These are phyloP conservation scores for Gephyroberyx darwinii DNA, from an alignment of 2,797 vertebrate genomes.

Conservation along the genomic window DNA sequence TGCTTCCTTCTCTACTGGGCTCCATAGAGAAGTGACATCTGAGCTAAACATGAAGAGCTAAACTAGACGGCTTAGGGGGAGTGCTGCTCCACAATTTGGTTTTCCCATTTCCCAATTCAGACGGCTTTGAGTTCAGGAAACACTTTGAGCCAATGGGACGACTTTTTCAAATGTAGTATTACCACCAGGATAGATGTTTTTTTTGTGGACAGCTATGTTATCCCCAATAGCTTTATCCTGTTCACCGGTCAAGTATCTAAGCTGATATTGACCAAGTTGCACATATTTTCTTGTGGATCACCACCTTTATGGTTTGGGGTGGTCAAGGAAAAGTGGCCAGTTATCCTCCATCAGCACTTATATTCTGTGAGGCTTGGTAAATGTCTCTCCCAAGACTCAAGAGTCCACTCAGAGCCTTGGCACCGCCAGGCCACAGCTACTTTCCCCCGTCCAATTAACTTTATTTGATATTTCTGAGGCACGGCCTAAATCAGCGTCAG, in stretches of 20 bases:
- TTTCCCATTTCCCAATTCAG: background rate
- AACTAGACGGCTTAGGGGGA: background rate
- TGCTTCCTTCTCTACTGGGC: background rate
- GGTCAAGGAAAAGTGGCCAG: constrained; percentile 61
- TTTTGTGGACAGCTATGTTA: background rate
- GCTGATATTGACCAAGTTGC: background rate
- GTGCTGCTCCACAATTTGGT: background rate
- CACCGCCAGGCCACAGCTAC: constrained; percentile 61
- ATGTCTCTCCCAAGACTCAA: constrained; percentile 54
- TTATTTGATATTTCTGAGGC: constrained; percentile 78
- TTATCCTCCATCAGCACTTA: constrained; percentile 69
- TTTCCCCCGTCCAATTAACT: constrained; percentile 73
- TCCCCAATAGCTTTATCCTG: background rate
- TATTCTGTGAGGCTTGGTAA: constrained; percentile 64
- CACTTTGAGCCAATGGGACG: constrained; percentile 26
- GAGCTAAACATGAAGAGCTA: background rate
- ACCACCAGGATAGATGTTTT: background rate
- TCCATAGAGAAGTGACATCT: background rate
- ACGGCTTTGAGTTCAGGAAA: constrained; percentile 22
- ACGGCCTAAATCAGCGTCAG: constrained; percentile 76
- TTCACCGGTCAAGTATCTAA: background rate
- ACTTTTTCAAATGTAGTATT: constrained; percentile 4
- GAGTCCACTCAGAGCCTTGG: constrained; percentile 69
- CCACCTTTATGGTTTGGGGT: constrained; percentile 56
- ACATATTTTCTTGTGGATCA: constrained; percentile 43